A percentile compares a stretch with the other conserved stretches of the same genome.
Evolutionary conservation across 2,113 vertebrate species (phyloP).

Genomic region (Leptosomus discolor): DNA sequence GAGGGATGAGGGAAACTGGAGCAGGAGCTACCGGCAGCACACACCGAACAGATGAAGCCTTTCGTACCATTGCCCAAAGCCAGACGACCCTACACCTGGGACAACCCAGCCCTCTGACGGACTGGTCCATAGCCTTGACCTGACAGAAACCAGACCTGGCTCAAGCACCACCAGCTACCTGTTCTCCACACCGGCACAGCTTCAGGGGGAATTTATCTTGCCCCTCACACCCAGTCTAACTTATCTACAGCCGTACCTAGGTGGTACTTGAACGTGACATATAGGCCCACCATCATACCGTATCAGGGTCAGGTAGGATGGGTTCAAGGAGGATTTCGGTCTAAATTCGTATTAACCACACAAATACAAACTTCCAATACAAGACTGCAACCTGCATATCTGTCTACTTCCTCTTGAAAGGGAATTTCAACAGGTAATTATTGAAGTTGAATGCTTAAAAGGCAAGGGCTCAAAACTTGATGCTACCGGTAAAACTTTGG

Average conservation of each 20-base stretch:
- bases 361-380: not conserved
- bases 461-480: not conserved
- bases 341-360: not conserved
- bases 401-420: not conserved
- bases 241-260: not conserved
- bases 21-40: not conserved
- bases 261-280: fast-evolving
- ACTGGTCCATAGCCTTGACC: not conserved
- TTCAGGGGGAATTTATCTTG: too few species aligned
- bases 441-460: not conserved
- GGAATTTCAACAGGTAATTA: not conserved
- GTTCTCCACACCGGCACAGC: fast-evolving
- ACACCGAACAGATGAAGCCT: fast-evolving
- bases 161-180: not conserved
- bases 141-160: not conserved
- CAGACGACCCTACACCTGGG: too few species aligned
- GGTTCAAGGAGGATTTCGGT: not conserved
- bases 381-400: not conserved
- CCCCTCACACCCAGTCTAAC: not conserved
- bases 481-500: not conserved
- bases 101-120: not conserved
- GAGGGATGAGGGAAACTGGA: not conserved
- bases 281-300: fast-evolving
- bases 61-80: not conserved
- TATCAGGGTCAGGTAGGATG: fast-evolving